These are phyloP conservation scores for Microctenopoma steveboyesi DNA, from an alignment of 2,797 vertebrate genomes.

Conservation along the genomic window DNA sequence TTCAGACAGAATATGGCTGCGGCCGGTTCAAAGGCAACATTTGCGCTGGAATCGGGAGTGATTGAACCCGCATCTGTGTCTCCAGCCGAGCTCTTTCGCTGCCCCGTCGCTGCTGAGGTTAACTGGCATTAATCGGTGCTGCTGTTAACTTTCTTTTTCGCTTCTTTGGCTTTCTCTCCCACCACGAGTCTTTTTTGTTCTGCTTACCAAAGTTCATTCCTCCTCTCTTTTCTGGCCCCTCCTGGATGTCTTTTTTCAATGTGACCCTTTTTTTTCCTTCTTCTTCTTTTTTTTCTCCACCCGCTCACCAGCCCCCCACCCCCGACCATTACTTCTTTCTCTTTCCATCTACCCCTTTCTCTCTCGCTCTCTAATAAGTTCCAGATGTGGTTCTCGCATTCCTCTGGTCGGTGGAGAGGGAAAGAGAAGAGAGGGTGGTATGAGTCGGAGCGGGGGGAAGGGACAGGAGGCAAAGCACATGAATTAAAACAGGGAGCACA, in stretches of 20 bases:
- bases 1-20: slow-evolving; percentile 66
- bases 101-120: slow-evolving; percentile 28
- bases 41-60: slow-evolving; percentile 38
- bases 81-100: slow-evolving; percentile 12
- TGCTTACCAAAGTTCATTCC: slow-evolving; percentile 57
- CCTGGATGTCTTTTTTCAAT: slow-evolving; percentile 39
- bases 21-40: slow-evolving; percentile 63
- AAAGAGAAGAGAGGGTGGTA: slow-evolving; percentile 45
- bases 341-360: slow-evolving; percentile 76
- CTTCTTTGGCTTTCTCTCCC: slow-evolving; percentile 17
- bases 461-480: slow-evolving; percentile 73
- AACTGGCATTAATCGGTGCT: slow-evolving; percentile 54
- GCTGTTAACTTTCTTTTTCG: slow-evolving; percentile 41
- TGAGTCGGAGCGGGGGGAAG: slow-evolving; percentile 45
- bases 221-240: slow-evolving; percentile 46
- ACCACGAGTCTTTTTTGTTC: slow-evolving; percentile 26
- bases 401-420: slow-evolving; percentile 83
- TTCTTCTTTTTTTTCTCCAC: neutral
- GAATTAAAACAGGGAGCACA: slow-evolving; percentile 82
- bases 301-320: neutral
- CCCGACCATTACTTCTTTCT: slow-evolving; percentile 60
- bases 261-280: neutral
- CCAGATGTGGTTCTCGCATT: slow-evolving; percentile 88
- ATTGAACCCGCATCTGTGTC: slow-evolving; percentile 48
- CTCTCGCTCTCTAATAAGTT: slow-evolving; percentile 82